Evolutionary conservation across 1,140 invertebrate genomes (phyloP).

Genomic region (Zaprionus davidi): DNA sequence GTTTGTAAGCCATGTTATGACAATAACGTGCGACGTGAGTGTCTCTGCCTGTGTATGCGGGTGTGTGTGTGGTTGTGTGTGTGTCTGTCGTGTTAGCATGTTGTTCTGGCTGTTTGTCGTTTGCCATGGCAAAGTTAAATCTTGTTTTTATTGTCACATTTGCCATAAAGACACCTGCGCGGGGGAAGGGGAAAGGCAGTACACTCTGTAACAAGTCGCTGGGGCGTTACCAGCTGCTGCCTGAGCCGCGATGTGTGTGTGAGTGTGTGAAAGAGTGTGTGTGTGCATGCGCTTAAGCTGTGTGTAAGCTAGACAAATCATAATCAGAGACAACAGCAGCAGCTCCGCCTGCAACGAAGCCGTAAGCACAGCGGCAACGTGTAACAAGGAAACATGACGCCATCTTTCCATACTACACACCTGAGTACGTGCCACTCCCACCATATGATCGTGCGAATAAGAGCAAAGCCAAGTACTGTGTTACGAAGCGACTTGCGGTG

Average conservation of each 20-base stretch:
- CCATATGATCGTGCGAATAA: constrained; percentile 45
- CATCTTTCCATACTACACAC: constrained; percentile 2
- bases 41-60: constrained; percentile 13
- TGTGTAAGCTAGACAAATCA: constrained; percentile 78
- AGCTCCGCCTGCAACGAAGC: constrained; percentile 35
- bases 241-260: constrained; percentile 46
- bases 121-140: constrained; percentile 76
- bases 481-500: neutral
- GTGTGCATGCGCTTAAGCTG: constrained; percentile 16
- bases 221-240: constrained; percentile 65
- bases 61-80: constrained; percentile 22
- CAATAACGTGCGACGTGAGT: constrained; percentile 68
- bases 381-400: constrained; percentile 62
- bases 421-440: constrained; percentile 36
- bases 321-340: constrained; percentile 71
- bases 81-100: constrained; percentile 25
- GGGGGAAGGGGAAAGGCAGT: constrained; percentile 10
- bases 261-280: neutral
- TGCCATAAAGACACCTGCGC: constrained; percentile 72
- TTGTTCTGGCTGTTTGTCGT: constrained; percentile 39
- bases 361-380: constrained; percentile 28
- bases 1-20: constrained; percentile 81
- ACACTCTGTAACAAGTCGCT: constrained; percentile 26
- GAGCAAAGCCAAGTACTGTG: constrained; percentile 6
- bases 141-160: constrained; percentile 82